phyloP scores from a whole-genome alignment of 2,888 invertebrate genomes.

The Sesia apiformis region DNA sequence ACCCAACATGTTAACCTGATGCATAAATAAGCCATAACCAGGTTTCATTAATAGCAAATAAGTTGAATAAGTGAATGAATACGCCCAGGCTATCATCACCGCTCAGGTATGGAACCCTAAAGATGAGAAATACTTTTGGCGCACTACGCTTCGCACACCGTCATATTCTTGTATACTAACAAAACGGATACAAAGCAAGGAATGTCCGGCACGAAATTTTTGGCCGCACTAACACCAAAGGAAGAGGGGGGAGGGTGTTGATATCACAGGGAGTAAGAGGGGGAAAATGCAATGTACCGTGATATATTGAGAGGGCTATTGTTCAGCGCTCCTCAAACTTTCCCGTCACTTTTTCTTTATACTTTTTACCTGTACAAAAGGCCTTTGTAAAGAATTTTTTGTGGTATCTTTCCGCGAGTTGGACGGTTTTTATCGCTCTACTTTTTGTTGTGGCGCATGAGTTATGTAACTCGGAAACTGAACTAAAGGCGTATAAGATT shows the following conservation, averaged over 20 bases:
- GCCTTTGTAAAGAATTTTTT: not conserved
- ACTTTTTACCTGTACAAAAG: not conserved
- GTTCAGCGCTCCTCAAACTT: constrained; percentile 35
- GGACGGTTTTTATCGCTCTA: not conserved
- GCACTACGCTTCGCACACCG: too few species aligned
- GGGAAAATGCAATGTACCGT: constrained; percentile 38
- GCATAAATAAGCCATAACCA: too few species aligned
- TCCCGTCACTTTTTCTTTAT: not conserved
- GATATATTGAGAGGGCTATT: constrained; percentile 55
- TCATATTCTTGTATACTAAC: not conserved
- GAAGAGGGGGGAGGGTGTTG: constrained; percentile 12
- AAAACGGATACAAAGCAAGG: constrained; percentile 2
- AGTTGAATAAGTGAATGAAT: too few species aligned
- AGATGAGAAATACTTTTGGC: too few species aligned
- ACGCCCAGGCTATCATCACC: too few species aligned
- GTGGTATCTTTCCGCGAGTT: not conserved
- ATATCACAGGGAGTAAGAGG: constrained; percentile 1
- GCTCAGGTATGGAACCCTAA: too few species aligned
- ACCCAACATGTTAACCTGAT: too few species aligned
- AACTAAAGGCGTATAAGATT: too few species aligned
- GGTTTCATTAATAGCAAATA: too few species aligned
- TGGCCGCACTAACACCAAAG: constrained; percentile 8
- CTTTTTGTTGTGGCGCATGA: not conserved
- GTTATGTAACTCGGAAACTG: too few species aligned
- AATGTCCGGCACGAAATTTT: constrained; percentile 7